Base-by-base conservation (phyloP, 2,888 invertebrate species). In the Drosophila kanekoi region DNA sequence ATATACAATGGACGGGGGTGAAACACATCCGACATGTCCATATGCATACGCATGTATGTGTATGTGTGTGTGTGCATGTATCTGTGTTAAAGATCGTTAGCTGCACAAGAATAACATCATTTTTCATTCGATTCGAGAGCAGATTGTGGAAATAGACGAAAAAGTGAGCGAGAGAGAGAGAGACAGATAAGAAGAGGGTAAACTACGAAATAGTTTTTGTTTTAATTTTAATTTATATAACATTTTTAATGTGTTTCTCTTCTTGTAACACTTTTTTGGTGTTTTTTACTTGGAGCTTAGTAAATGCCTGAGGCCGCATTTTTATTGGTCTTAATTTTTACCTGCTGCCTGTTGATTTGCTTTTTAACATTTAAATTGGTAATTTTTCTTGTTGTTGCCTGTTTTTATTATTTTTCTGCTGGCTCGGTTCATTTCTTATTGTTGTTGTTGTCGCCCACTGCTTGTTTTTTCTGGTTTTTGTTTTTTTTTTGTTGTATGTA, bases 291-390 rank as follows among this genome's bases (percentile, higher is more conserved):
- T 65, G 62, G 54, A 56, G 51, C 62, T 52, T 38, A 59, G 38
- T 48, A 56, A 56, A 51, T 58, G 73, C 69, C 63, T 51, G 47
- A 49, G 73, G 57, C 80, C 78, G 89, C 81, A 78, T 72, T 82
- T 82, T 74, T 72, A 79, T 86, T 86, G 73, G 71, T 66, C 81
- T 87, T 81, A 72, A 79, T 88, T 82, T 86, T 80, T 87, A 84
- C 66, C 72, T 77, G 87, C 43, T 59, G 81, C 59, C 66, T 65
- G 67, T 72, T 77, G 70, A 74, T 72, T 79, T 74, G 52, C 65
- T 72, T 81, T 87, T 74, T 54, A 89, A 74, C 89, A 87, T 86
- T 90, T 87, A 87, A 87, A 86, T 90, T 87, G 77, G 72, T 79
- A 68, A 87, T 81, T 84, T 78, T 58, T 59, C 37, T 51, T 76